Conservation (phyloP, 2,888 invertebrate species). For the Dorcus parallelipipedus region DNA sequence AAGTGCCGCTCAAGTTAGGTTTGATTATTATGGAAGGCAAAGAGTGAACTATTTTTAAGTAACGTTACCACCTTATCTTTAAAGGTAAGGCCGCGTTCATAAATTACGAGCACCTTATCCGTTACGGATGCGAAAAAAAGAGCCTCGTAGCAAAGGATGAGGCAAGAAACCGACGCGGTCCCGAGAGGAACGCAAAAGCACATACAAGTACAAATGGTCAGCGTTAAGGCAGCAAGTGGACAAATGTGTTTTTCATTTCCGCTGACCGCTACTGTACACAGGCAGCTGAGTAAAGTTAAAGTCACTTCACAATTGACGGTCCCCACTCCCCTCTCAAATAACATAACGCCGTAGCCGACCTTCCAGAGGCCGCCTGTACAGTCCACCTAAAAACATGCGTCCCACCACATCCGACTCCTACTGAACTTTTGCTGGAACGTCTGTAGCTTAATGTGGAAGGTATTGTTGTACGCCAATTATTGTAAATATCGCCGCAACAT, state of each 20-base stretch:
- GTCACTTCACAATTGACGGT: slow-evolving; percentile 29
- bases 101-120: too few species aligned
- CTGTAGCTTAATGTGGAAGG: slow-evolving; percentile 20
- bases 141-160: too few species aligned
- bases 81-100: too few species aligned
- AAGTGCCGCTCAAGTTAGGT: too few species aligned
- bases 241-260: slow-evolving; percentile 31
- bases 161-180: too few species aligned
- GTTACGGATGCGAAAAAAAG: too few species aligned
- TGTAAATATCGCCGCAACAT: slow-evolving; percentile 11
- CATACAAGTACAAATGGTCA: slow-evolving; percentile 4
- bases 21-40: too few species aligned
- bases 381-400: slow-evolving; percentile 36
- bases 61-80: too few species aligned
- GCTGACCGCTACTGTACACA: slow-evolving; percentile 30
- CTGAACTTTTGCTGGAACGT: slow-evolving; percentile 25
- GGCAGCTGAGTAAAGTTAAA: slow-evolving; percentile 31
- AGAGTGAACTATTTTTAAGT: too few species aligned
- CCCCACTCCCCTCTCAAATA: slow-evolving; percentile 29
- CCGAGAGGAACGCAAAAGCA: not conserved
- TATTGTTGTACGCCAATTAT: slow-evolving; percentile 6
- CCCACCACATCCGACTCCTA: slow-evolving; percentile 22
- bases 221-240: slow-evolving; percentile 15
- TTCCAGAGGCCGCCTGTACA: slow-evolving; percentile 46
- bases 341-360: slow-evolving; percentile 38